Evolutionary conservation across 2,797 vertebrate genomes (phyloP).

Genomic region (Emydoidea blandingii): DNA sequence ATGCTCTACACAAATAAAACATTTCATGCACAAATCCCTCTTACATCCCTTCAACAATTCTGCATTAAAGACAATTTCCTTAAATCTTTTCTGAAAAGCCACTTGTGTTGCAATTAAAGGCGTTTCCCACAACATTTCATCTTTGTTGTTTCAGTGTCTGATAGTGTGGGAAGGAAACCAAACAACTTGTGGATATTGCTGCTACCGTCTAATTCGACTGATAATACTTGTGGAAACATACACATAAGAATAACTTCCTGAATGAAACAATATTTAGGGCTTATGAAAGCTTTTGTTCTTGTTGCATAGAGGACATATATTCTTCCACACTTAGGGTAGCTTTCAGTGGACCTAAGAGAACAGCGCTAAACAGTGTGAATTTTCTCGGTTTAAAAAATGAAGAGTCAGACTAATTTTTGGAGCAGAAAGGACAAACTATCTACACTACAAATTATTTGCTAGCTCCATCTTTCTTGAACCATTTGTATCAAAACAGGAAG

Average conservation of each 20-base stretch:
- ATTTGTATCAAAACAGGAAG: slow-evolving; percentile 76
- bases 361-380: neutral
- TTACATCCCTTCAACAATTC: slow-evolving; percentile 25
- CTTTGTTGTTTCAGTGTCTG: slow-evolving; percentile 85
- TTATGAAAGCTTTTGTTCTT: slow-evolving; percentile 73
- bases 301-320: slow-evolving; percentile 18
- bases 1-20: slow-evolving; percentile 34
- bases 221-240: slow-evolving; percentile 91
- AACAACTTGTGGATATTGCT: slow-evolving; percentile 83
- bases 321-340: slow-evolving; percentile 16
- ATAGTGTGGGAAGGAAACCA: slow-evolving; percentile 84
- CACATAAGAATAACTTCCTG: slow-evolving; percentile 91
- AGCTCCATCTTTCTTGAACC: slow-evolving; percentile 45
- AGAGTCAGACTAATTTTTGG: neutral
- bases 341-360: neutral
- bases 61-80: slow-evolving; percentile 69
- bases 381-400: neutral
- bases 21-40: slow-evolving; percentile 33
- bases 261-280: slow-evolving; percentile 85
- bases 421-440: slow-evolving; percentile 40
- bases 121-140: slow-evolving; percentile 82
- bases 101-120: slow-evolving; percentile 76
- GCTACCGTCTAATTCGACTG: slow-evolving; percentile 76
- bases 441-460: neutral
- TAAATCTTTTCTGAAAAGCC: slow-evolving; percentile 67